A percentile compares a stretch with the other conserved stretches of the same genome.
phyloP scores from a whole-genome alignment of 2,113 vertebrate species.

The Pardalotus punctatus region DNA sequence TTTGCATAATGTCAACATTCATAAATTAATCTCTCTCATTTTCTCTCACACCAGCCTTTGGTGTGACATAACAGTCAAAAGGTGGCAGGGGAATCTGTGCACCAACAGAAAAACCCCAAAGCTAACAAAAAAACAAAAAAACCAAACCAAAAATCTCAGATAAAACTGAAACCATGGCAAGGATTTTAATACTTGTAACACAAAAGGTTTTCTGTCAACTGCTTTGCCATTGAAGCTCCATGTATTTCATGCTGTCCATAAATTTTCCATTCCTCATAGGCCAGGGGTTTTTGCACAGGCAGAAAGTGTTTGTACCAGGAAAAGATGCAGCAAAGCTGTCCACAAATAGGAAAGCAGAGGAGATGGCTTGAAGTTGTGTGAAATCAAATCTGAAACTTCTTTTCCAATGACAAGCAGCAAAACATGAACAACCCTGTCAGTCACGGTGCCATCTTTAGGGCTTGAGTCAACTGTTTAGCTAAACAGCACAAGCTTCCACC shows the following conservation, averaged over 20 bases:
- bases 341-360: not conserved
- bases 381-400: not conserved
- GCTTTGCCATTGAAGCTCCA: not conserved
- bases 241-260: not conserved
- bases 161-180: not conserved
- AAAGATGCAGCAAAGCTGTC: not conserved
- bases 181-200: not conserved
- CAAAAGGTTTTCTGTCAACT: not conserved
- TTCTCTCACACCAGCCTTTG: not conserved
- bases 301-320: not conserved
- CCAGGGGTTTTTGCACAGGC: not conserved
- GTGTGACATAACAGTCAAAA: not conserved
- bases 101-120: not conserved
- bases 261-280: not conserved
- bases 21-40: not conserved
- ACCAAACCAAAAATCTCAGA: not conserved
- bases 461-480: not conserved
- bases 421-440: not conserved
- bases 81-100: not conserved
- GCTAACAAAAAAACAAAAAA: not conserved
- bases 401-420: not conserved
- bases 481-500: not conserved
- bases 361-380: not conserved
- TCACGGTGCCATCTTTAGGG: not conserved
- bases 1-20: not conserved